Conservation (phyloP, 2,797 vertebrate species). For the Mycteria americana region DNA sequence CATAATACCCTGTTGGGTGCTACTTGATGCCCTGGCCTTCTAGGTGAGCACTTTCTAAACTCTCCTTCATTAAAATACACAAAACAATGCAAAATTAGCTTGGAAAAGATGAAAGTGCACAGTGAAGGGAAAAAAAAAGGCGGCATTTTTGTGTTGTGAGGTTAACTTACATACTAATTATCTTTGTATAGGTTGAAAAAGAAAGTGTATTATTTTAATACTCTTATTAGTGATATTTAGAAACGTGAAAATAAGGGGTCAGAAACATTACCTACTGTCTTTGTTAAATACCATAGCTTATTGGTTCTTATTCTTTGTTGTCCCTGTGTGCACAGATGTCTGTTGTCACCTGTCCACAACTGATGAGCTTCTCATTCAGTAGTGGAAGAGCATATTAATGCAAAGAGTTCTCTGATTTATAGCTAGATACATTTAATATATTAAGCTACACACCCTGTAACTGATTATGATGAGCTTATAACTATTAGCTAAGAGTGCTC, state of each 20-base stretch:
- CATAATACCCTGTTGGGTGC: neutral
- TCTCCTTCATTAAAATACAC: neutral
- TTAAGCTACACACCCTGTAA: no score
- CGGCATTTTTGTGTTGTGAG: neutral
- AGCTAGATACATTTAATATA: neutral
- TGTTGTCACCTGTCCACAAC: neutral
- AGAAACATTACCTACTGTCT: accelerated
- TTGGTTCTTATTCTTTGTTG: neutral
- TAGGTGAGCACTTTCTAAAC: neutral
- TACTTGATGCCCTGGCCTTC: neutral
- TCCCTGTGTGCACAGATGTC: accelerated
- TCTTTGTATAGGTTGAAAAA: neutral
- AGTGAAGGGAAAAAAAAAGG: neutral
- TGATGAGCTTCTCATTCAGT: neutral
- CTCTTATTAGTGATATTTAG: neutral
- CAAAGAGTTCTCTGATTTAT: neutral
- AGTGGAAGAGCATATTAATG: neutral
- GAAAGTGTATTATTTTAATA: neutral
- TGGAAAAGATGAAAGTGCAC: neutral
- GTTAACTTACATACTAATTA: neutral
- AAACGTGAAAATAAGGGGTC: neutral
- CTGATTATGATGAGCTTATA: neutral
- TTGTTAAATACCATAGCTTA: neutral
- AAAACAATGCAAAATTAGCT: neutral
- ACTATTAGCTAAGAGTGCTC: neutral